phyloP scores from a whole-genome alignment of 2,113 vertebrate genomes.

The Nannobrachium achirus region DNA sequence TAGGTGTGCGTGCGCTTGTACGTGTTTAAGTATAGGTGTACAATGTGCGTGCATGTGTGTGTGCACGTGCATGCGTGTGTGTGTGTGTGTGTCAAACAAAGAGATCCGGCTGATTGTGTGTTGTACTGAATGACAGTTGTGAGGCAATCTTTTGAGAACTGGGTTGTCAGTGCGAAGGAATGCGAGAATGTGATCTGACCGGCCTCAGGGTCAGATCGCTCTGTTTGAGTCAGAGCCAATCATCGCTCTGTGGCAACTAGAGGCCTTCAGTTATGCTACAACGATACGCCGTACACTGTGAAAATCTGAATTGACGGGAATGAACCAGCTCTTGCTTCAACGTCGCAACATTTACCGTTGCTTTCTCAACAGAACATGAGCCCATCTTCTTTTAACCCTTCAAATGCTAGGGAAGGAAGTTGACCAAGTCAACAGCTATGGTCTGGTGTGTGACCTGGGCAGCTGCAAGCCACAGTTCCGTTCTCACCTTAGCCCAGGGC shows the following conservation, averaged over 20 bases:
- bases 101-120: conserved; percentile 18
- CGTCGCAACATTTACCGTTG: conserved; percentile 3
- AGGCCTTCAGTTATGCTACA: background rate
- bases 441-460: too few relatives aligned
- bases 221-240: conserved; percentile 18
- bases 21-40: too few relatives aligned
- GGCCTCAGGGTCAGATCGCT: conserved; percentile 38
- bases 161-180: conserved; percentile 42
- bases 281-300: background rate
- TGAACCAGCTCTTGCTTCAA: background rate
- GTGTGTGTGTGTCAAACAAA: conserved; percentile 10
- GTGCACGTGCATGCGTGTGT: too few relatives aligned
- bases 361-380: conserved; percentile 6
- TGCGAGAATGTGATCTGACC: conserved; percentile 64
- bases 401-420: background rate
- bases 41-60: too few relatives aligned
- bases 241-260: conserved; percentile 9
- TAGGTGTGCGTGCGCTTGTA: too few relatives aligned
- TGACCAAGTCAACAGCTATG: background rate
- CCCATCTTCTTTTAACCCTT: background rate
- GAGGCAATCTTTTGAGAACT: conserved; percentile 33
- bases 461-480: too few relatives aligned
- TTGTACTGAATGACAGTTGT: conserved; percentile 38
- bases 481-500: too few relatives aligned
- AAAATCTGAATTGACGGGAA: conserved; percentile 11